A percentile compares a stretch with the other conserved stretches of the same genome.
These are phyloP conservation scores for Eueremaeus valkanovi DNA, from an alignment of 2,888 invertebrate species.

Conservation along the genomic window DNA sequence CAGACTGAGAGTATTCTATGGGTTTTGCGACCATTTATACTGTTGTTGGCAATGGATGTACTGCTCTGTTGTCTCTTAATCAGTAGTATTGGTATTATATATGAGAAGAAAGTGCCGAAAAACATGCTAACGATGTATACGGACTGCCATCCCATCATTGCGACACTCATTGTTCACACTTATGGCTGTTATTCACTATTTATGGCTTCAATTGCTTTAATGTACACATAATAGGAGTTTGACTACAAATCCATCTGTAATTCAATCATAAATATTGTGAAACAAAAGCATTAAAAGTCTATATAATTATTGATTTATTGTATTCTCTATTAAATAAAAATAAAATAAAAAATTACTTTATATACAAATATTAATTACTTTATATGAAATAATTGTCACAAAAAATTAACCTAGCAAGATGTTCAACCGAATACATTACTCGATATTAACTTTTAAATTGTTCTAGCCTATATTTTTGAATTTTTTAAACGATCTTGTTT, in stretches of 20 bases:
- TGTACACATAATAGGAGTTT: too few relatives aligned
- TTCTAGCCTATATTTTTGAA: too few relatives aligned
- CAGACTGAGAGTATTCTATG: slow-evolving; percentile 41
- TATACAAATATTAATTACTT: too few relatives aligned
- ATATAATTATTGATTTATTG: neutral
- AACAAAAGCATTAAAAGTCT: too few relatives aligned
- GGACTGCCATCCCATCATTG: slow-evolving; percentile 35
- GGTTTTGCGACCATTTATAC: neutral
- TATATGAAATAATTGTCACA: too few relatives aligned
- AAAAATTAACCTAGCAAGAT: too few relatives aligned
- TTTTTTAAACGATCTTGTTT: too few relatives aligned
- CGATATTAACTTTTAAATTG: too few relatives aligned
- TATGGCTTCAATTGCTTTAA: neutral
- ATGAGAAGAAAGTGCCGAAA: slow-evolving; percentile 41
- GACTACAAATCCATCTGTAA: too few relatives aligned
- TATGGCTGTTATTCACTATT: neutral
- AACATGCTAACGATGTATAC: slow-evolving; percentile 39
- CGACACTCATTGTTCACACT: neutral
- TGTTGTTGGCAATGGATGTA: neutral
- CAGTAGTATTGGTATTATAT: slow-evolving; percentile 39
- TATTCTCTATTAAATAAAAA: neutral
- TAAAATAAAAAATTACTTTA: too few relatives aligned
- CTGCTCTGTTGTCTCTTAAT: slow-evolving; percentile 17
- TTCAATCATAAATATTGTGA: too few relatives aligned
- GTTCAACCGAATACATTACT: too few relatives aligned